These are phyloP conservation scores for Matsumyia berberina DNA, from an alignment of 2,888 invertebrate genomes.

Conservation along the genomic window DNA sequence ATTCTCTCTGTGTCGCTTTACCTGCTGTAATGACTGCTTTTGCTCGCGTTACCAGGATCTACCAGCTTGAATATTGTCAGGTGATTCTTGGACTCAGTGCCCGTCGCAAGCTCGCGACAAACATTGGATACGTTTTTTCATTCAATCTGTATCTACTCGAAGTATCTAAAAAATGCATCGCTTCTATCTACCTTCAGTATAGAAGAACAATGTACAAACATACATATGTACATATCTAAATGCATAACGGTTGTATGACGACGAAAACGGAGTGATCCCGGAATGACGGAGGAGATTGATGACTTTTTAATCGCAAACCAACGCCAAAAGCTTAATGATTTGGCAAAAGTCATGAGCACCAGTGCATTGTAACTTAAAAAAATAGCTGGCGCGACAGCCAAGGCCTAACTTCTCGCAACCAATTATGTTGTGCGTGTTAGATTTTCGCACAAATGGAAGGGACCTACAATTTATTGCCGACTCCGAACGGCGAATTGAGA, in stretches of 20 bases:
- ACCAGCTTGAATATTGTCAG: slow-evolving; percentile 97
- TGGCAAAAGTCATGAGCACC: slow-evolving; percentile 81
- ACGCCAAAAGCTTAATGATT: slow-evolving; percentile 79
- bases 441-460: too few species aligned
- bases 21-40: slow-evolving; percentile 91
- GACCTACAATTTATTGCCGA: too few species aligned
- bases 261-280: slow-evolving; percentile 82
- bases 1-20: slow-evolving; percentile 94
- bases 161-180: slow-evolving; percentile 83
- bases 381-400: too few species aligned
- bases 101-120: slow-evolving; percentile 86
- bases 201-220: slow-evolving; percentile 77
- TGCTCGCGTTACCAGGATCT: slow-evolving; percentile 91
- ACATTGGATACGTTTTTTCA: slow-evolving; percentile 89
- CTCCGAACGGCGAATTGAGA: too few species aligned
- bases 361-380: too few species aligned
- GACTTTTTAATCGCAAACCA: slow-evolving; percentile 83
- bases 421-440: too few species aligned
- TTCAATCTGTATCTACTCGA: slow-evolving; percentile 94
- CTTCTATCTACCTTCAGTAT: slow-evolving; percentile 85
- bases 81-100: slow-evolving; percentile 94
- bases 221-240: neutral
- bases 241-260: neutral
- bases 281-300: slow-evolving; percentile 82
- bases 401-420: too few species aligned